Evolutionary conservation across 2,888 invertebrate species (phyloP).

Genomic region (Pseudococcus longispinus): DNA sequence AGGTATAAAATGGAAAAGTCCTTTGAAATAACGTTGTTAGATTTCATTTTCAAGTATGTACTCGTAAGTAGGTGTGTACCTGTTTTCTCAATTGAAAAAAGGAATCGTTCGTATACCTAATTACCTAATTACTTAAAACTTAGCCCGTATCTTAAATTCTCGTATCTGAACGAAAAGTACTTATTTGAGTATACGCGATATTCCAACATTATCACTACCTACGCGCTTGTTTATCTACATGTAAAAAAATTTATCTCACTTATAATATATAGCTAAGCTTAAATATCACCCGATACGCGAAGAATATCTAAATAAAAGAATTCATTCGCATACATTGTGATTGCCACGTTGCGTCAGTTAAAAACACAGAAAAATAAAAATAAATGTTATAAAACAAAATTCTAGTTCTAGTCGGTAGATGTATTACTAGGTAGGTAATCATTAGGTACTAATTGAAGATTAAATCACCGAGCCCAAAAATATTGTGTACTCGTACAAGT

Average conservation of each 20-base stretch:
- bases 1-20: not conserved
- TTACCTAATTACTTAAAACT: too few species aligned
- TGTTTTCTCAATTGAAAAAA: too few species aligned
- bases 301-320: not conserved
- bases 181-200: not conserved
- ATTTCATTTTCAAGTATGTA: not conserved
- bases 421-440: not conserved
- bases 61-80: too few species aligned
- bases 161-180: not conserved
- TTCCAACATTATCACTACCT: not conserved
- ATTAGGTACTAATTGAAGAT: not conserved
- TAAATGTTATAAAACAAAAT: not conserved
- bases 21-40: not conserved
- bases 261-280: conserved; percentile 2
- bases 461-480: not conserved
- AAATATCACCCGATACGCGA: conserved; percentile 28
- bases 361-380: not conserved
- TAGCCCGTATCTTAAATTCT: too few species aligned
- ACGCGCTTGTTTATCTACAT: not conserved
- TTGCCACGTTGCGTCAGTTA: conserved; percentile 23
- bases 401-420: not conserved
- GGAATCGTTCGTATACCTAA: too few species aligned
- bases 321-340: conserved; percentile 31
- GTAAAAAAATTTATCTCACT: not conserved
- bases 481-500: too few species aligned